A percentile compares a stretch with the other conserved stretches of the same genome.
Evolutionary conservation across 1,140 invertebrate species (phyloP).

Genomic region (Drosophila bocqueti): DNA sequence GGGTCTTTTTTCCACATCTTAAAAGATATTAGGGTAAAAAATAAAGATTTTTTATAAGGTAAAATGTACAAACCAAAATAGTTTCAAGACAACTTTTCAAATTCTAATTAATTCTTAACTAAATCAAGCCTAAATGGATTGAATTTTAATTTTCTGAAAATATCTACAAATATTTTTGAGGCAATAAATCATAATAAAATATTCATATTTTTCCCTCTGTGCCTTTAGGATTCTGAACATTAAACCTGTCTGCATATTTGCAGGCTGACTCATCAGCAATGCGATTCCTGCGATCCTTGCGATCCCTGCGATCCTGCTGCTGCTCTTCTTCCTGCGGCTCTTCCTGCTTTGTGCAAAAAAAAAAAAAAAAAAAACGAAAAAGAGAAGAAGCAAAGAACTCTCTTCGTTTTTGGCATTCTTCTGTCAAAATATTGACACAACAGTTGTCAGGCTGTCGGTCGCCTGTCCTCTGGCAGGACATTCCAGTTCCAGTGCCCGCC

Average conservation of each 20-base stretch:
- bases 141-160: not conserved
- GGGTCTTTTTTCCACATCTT: not conserved
- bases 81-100: not conserved
- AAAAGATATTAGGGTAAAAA: not conserved
- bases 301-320: conserved; percentile 10
- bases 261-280: conserved; percentile 26
- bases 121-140: not conserved
- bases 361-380: conserved; percentile 2
- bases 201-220: not conserved
- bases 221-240: not conserved
- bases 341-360: conserved; percentile 46
- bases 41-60: not conserved
- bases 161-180: too few species aligned
- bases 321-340: conserved; percentile 16
- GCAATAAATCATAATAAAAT: not conserved
- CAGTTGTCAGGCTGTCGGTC: conserved; percentile 68
- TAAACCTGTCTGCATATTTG: conserved; percentile 34
- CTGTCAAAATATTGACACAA: conserved; percentile 84
- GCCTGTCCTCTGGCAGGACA: conserved; percentile 44
- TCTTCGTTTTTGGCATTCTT: conserved; percentile 77
- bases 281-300: conserved; percentile 18
- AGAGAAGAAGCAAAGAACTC: conserved; percentile 13
- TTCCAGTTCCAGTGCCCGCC: conserved; percentile 51
- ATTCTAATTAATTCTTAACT: not conserved
- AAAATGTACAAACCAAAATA: too few species aligned